phyloP scores from a whole-genome alignment of 2,888 invertebrate genomes.

The Eupithecia centaureata region DNA sequence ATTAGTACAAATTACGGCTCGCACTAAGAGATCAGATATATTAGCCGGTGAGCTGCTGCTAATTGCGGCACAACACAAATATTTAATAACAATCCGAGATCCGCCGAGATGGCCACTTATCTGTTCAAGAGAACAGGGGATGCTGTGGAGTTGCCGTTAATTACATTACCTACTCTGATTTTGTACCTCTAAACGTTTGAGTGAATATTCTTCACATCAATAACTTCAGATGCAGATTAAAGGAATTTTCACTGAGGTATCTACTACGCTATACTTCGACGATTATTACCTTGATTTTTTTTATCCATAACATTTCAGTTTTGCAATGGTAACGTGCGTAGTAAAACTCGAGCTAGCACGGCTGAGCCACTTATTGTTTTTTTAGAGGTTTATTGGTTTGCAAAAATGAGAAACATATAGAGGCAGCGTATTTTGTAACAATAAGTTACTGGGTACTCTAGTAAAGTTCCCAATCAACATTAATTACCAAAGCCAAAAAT shows the following conservation, averaged over 20 bases:
- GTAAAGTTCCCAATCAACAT: neutral
- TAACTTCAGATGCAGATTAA: too few relatives aligned
- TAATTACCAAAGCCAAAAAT: neutral
- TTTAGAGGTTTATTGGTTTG: neutral
- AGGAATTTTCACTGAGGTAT: neutral
- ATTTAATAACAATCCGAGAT: slow-evolving; percentile 83
- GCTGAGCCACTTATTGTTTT: neutral
- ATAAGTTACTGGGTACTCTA: neutral
- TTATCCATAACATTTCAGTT: too few relatives aligned
- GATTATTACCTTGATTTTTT: too few relatives aligned
- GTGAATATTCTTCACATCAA: too few relatives aligned
- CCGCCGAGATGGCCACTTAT: slow-evolving; percentile 80
- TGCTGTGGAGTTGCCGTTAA: slow-evolving; percentile 49
- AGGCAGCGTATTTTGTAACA: neutral
- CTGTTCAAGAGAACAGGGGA: slow-evolving; percentile 63
- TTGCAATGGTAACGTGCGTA: neutral
- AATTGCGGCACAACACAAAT: slow-evolving; percentile 83
- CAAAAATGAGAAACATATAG: neutral
- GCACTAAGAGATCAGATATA: slow-evolving; percentile 62
- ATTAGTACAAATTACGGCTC: slow-evolving; percentile 44
- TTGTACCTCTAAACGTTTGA: too few relatives aligned
- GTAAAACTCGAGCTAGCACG: neutral
- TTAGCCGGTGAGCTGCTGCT: slow-evolving; percentile 78
- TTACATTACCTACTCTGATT: neutral
- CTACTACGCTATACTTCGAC: too few relatives aligned